These are phyloP conservation scores for Neomicropteryx cornuta DNA, from an alignment of 1,140 invertebrate genomes.

Conservation along the genomic window DNA sequence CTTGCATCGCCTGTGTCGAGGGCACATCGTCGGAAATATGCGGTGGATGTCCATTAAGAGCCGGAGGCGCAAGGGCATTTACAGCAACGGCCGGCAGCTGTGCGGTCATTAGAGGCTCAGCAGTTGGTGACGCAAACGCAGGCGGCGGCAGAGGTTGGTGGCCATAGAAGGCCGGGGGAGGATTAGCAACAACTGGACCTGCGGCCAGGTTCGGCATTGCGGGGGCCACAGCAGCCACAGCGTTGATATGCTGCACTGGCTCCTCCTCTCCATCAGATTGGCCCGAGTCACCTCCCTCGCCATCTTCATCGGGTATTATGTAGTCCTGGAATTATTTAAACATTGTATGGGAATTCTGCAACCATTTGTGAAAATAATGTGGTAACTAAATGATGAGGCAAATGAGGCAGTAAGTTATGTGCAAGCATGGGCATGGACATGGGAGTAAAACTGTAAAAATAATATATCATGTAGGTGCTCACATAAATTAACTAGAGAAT, in stretches of 20 bases:
- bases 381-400: neutral
- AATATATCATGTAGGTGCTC: too few relatives aligned
- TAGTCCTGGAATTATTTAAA: slow-evolving; percentile 43
- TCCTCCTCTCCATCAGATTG: slow-evolving; percentile 55
- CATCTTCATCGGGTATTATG: slow-evolving; percentile 68
- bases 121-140: slow-evolving; percentile 8
- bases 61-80: slow-evolving; percentile 5
- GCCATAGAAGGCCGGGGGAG: too few relatives aligned
- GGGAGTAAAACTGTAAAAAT: too few relatives aligned
- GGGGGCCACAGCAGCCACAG: slow-evolving; percentile 2
- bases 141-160: slow-evolving; percentile 27
- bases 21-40: slow-evolving; percentile 22
- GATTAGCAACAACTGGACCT: too few relatives aligned
- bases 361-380: slow-evolving; percentile 3
- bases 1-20: slow-evolving; percentile 18
- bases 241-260: slow-evolving; percentile 5
- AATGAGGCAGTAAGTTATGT: too few relatives aligned
- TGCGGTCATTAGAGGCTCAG: neutral
- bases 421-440: too few relatives aligned
- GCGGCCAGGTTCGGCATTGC: too few relatives aligned
- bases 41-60: slow-evolving; percentile 13
- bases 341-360: neutral
- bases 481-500: too few relatives aligned
- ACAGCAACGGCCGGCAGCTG: neutral
- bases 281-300: slow-evolving; percentile 31